Base-by-base conservation (phyloP, 2,888 invertebrate genomes). In the Leptogaster cylindrica region DNA sequence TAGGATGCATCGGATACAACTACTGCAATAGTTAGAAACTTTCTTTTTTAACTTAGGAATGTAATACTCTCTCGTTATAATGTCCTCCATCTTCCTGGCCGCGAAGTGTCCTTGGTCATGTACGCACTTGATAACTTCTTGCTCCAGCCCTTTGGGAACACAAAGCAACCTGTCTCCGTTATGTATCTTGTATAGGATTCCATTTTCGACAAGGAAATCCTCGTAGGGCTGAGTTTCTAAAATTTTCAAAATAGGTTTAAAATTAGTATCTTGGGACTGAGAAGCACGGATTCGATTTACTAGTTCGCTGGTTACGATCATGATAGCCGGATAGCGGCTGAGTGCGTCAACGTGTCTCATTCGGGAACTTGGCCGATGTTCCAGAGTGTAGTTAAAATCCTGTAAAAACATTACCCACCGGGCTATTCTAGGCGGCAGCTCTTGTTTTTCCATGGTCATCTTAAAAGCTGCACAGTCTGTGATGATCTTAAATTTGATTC, bases 71-170 rank as follows among this genome's bases (percentile, higher is more conserved):
- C 33, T 52, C n/a, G 18, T 12, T 28, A 52, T 14, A 10, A 52
- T n/a, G 1, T 31, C 52, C 33, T 33, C 33, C 52, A 31, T 52
- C 12, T 31, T 52, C 3, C 52, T 16, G 18, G 12, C 33, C 20
- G 23, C 52, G 31, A 52, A 52, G 12, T 14, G 52, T 4, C 48
- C 23, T 25, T 48, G 48, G 5, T 48, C 23, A 10, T 48, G 25
- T n/a, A 18, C n/a, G 2, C 3, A 10, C 25, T 23, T 48, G n/a
- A 48, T 48, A 7, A 48, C 18, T 23, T 48, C 48, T 8, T 48
- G 58, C 67, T 77, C 73, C 75, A 81, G 74, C 1, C 16, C 18
- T 36, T 71, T 75, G 0, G 80, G 79, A 12, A 79, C 72, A 0
- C 76, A 73, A 3, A 36, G 14, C 10, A 16, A 6, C 16, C 20